These are phyloP conservation scores for Acronicta psi DNA, from an alignment of 2,888 invertebrate species.

Conservation along the genomic window DNA sequence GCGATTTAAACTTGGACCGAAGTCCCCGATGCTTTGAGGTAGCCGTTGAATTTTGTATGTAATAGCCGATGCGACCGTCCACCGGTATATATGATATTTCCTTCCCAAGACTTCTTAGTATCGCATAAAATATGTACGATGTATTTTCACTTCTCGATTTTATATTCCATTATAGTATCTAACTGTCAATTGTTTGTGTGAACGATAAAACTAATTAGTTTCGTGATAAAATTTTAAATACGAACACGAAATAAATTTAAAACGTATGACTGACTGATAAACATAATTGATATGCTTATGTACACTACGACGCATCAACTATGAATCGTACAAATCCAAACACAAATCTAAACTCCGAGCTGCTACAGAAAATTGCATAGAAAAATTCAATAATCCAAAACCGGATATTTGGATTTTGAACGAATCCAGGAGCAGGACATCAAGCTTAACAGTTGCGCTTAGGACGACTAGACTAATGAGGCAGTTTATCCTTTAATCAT, in stretches of 20 bases:
- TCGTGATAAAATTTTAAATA: conserved; percentile 17
- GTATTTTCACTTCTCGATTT: conserved; percentile 55
- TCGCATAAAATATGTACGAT: conserved; percentile 59
- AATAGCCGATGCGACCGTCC: conserved; percentile 68
- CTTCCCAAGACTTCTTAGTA: conserved; percentile 42
- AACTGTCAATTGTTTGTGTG: conserved; percentile 33
- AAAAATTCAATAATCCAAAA: too few relatives aligned
- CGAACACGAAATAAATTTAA: conserved; percentile 3
- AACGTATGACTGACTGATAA: too few relatives aligned
- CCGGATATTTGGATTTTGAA: too few relatives aligned
- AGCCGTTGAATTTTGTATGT: conserved; percentile 79
- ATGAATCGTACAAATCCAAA: too few relatives aligned
- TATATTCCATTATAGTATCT: conserved; percentile 38
- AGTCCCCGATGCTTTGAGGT: conserved; percentile 62
- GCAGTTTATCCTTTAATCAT: too few relatives aligned
- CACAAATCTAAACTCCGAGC: too few relatives aligned
- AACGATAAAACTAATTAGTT: conserved; percentile 26
- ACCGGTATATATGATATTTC: conserved; percentile 61
- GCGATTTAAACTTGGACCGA: conserved; percentile 45
- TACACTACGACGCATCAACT: too few relatives aligned
- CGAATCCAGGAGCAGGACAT: too few relatives aligned
- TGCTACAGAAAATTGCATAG: too few relatives aligned
- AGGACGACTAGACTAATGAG: too few relatives aligned
- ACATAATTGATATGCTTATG: too few relatives aligned
- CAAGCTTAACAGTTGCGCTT: too few relatives aligned